These are phyloP conservation scores for Aurelia coerulea DNA, from an alignment of 30 jellyfish, hydroid and myxozoan species.

Conservation along the genomic window DNA sequence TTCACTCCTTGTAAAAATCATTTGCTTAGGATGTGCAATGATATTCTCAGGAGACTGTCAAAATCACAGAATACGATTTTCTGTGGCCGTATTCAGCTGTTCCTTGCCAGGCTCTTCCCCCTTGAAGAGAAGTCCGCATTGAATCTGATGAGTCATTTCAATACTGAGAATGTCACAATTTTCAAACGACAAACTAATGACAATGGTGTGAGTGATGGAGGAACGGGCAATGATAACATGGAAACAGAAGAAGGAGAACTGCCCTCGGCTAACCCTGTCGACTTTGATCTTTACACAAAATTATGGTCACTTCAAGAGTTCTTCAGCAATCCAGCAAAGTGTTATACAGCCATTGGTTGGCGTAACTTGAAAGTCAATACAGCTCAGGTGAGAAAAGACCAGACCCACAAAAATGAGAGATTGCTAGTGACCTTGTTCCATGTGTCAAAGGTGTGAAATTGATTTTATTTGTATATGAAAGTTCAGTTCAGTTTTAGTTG, in stretches of 20 bases:
- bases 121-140: conserved; percentile 96
- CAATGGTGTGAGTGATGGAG: conserved; percentile 39
- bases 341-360: conserved; percentile 90
- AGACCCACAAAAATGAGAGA: too few species aligned
- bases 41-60: conserved; percentile 86
- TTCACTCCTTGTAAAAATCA: conserved; percentile 86
- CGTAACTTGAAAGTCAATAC: conserved; percentile 56
- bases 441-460: too few species aligned
- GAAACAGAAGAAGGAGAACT: conserved; percentile 90
- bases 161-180: conserved; percentile 83
- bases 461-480: too few species aligned
- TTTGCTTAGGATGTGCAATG: conserved; percentile 95
- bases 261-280: conserved; percentile 80
- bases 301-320: conserved; percentile 92
- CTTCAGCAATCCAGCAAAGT: conserved; percentile 82
- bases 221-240: conserved; percentile 44
- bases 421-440: too few species aligned
- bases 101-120: conserved; percentile 93
- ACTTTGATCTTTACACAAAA: conserved; percentile 77
- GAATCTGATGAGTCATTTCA: conserved; percentile 90
- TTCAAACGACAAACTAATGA: conserved; percentile 65
- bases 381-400: conserved; percentile 72
- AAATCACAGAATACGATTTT: conserved; percentile 86
- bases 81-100: conserved; percentile 95
- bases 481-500: too few species aligned